Evolutionary conservation across 2,113 vertebrate genomes (phyloP).

Genomic region (Peromyscus leucopus): DNA sequence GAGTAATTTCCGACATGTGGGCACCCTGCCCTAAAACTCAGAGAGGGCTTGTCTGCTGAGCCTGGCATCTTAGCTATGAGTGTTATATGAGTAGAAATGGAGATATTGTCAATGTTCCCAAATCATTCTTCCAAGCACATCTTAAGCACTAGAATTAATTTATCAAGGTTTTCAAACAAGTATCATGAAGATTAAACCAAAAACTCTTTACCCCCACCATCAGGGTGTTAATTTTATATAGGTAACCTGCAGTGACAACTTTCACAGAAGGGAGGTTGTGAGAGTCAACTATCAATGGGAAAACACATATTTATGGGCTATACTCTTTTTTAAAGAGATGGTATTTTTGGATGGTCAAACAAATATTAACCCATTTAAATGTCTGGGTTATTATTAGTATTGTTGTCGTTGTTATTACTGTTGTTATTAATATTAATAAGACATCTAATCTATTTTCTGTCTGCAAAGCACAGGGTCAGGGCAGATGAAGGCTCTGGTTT

Average conservation of each 20-base stretch:
- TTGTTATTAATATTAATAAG: too few relatives aligned
- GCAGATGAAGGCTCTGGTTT: not conserved
- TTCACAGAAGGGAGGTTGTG: conserved; percentile 1
- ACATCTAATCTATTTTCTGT: conserved; percentile 59
- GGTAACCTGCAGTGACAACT: not conserved
- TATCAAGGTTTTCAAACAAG: conserved; percentile 18
- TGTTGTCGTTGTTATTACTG: not conserved
- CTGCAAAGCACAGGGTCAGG: conserved; percentile 17
- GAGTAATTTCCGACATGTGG: conserved; percentile 37
- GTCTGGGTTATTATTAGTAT: not conserved
- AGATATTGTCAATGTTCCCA: not conserved
- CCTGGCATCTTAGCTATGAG: not conserved
- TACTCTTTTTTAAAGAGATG: not conserved
- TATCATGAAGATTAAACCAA: conserved; percentile 26
- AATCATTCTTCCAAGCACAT: not conserved
- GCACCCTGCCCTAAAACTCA: not conserved
- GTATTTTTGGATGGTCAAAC: conserved; percentile 60
- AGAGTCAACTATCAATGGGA: not conserved
- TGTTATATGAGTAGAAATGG: not conserved
- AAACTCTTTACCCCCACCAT: not conserved
- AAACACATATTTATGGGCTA: not conserved
- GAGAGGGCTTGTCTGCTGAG: not conserved
- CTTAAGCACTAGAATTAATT: conserved; percentile 44
- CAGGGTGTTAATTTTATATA: not conserved
- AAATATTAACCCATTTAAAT: conserved; percentile 64